Conservation (phyloP, 2,113 vertebrate genomes). For the Toxotes chatareus region DNA sequence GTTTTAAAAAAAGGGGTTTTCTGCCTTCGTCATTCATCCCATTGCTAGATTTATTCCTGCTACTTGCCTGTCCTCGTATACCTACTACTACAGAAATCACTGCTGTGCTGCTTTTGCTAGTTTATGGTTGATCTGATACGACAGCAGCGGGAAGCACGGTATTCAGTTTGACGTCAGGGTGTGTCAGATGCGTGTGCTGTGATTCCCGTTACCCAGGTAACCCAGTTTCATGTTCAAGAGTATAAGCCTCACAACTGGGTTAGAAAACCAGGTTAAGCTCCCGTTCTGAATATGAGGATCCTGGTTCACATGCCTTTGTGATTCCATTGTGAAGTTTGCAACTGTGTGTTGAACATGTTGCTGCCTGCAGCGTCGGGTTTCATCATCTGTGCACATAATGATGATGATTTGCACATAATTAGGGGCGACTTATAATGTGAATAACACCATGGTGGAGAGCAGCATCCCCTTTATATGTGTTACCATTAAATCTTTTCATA, state of each 20-base stretch:
- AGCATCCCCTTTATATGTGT: neutral
- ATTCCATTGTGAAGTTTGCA: neutral
- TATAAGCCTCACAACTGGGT: conserved; percentile 8
- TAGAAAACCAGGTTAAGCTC: conserved; percentile 38
- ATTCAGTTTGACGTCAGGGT: neutral
- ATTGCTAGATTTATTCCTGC: no score
- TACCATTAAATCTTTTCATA: no score
- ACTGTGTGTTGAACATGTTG: neutral
- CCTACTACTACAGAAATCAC: no score
- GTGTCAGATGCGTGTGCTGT: conserved; percentile 15
- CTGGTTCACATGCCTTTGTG: neutral
- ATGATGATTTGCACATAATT: no score
- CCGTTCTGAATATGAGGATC: neutral
- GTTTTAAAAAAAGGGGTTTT: no score
- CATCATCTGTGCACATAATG: neutral
- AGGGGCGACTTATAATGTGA: neutral
- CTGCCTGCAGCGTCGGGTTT: neutral
- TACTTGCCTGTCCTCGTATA: no score
- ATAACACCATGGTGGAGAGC: neutral
- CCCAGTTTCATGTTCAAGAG: neutral
- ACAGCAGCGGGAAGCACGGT: neutral
- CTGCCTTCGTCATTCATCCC: no score
- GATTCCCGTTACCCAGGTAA: conserved; percentile 24
- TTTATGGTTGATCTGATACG: no score
- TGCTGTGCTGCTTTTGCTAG: no score